Conservation (phyloP, 2,888 invertebrate species). For the Mactromeris polynyma region DNA sequence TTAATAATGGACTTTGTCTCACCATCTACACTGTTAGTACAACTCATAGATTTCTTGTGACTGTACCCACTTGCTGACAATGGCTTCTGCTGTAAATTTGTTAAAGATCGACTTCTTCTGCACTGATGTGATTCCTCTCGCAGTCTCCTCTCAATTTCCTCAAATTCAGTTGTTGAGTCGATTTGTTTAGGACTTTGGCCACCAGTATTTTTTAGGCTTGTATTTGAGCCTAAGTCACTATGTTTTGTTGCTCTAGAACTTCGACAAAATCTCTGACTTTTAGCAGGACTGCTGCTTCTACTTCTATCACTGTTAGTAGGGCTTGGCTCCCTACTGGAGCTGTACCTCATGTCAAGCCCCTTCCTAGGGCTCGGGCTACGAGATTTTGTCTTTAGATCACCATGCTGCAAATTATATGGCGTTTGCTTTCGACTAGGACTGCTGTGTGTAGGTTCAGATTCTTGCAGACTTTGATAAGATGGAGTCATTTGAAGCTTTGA, state of each 20-base stretch:
- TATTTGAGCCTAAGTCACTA: not conserved
- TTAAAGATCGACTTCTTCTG: slow-evolving; percentile 26
- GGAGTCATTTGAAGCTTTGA: not conserved
- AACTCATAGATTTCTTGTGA: slow-evolving; percentile 50
- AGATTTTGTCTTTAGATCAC: not conserved
- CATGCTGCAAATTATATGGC: not conserved
- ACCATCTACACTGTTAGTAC: slow-evolving; percentile 64
- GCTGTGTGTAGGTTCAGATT: not conserved
- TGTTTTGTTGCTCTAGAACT: slow-evolving; percentile 8
- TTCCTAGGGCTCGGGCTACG: not conserved
- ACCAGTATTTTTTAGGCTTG: not conserved
- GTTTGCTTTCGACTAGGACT: not conserved
- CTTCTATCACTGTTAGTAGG: not conserved
- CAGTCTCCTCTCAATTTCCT: slow-evolving; percentile 51
- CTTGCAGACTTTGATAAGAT: slow-evolving; percentile 17
- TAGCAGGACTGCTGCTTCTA: slow-evolving; percentile 4
- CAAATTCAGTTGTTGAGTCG: slow-evolving; percentile 51
- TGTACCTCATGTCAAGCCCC: not conserved
- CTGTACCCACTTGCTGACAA: not conserved
- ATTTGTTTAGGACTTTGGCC: not conserved
- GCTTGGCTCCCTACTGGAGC: not conserved
- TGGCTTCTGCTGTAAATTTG: slow-evolving; percentile 14
- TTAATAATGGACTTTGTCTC: slow-evolving; percentile 50
- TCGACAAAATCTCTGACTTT: not conserved
- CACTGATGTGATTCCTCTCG: slow-evolving; percentile 30